Evolutionary conservation across 2,113 vertebrate genomes (phyloP), one percentile per base, ranked within the genome.

Genomic region (Lophura nycthemera): DNA sequence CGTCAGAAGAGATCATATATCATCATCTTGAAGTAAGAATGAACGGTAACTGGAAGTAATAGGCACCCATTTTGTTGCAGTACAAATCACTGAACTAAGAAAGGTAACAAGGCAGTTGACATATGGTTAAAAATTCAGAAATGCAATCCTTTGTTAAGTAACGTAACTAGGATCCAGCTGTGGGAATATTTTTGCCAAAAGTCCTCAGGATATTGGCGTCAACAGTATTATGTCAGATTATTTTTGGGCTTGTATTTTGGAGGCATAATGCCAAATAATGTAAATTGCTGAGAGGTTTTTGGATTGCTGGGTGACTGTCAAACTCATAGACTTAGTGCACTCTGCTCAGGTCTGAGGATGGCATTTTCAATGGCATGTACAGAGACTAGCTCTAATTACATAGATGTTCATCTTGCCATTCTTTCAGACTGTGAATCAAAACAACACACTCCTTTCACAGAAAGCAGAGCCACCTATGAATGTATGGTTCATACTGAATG

Each of bases 221-320:
- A 75, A 59, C 80, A 90, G 77, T 76, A 52, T 77, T 88, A 75
- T 63, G 69, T 65, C 30, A 73, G 56, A 29, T 83, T 69, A 81
- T 88, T 87, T 92, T 80, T 72, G 80, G 79, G 34, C 61, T 87
- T 24, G 52, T 65, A 42, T 69, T 73, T 32, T 85, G 74, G 61
- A 60, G 79, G 61, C 29, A 29, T 57, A 52, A 71, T 86, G 67
- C 86, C 60, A 93, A 87, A 50, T 63, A 70, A 70, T 48, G 38
- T 52, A 77, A 89, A 56, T 45, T 76, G 70, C 50, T 66, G 59
- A 70, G 42, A 57, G 36, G 15, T 67, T 88, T 83, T 56, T 45
- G 16, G 63, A 43, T 89, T 40, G 29, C 24, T 56, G 12, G 12
- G 16, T 14, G 42, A 8, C 34, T 74, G 66, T 50, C 17, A 77